Evolutionary conservation across 2,113 vertebrate species (phyloP), one percentile per base, ranked within the genome.

Genomic region (Marmota monax): DNA sequence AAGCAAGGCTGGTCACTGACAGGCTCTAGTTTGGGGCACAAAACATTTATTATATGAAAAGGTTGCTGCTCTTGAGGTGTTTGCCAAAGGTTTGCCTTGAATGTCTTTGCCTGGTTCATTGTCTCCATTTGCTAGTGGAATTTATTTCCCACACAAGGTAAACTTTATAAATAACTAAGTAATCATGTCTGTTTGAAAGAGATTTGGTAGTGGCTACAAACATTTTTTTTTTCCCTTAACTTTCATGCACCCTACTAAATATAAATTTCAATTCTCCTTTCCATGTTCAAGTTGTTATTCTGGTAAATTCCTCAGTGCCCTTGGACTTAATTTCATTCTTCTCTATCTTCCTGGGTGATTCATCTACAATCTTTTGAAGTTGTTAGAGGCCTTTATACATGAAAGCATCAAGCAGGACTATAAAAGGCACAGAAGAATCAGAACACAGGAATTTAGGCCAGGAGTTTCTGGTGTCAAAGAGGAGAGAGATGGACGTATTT

Each of bases 341-440:
- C 82, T 94, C 27, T 88, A 13, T 88, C 61, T 88, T 20, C n/a
- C 74, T 45, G 25, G 83, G 48, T 85, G 76, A 94, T 67, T 97
- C 76, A 63, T 84, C 85, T 78, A 20, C 18, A 45, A 61, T 83
- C 73, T 80, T 96, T 82, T 97, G 93, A 95, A 96, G 82, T 69
- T 76, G 23, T 25, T n/a, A 58, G 69, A 85, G 48, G 23, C 29
- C 37, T 84, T 77, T 72, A 77, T 23, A 61, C 53, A 67, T 85
- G 77, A 96, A 97, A 77, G 72, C 92, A 65, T 91, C 20, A 73
- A 10, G 18, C 20, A 79, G 70, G 4, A 0, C 39, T 73, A 58
- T 34, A 61, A 93, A 73, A 84, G 27, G 32, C n/a, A 67, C 82
- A 37, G 76, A 76, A 73, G 84, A 70, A 58, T 65, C n/a, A 79